Conservation (phyloP, 2,797 vertebrate genomes). For the Limosa lapponica region DNA sequence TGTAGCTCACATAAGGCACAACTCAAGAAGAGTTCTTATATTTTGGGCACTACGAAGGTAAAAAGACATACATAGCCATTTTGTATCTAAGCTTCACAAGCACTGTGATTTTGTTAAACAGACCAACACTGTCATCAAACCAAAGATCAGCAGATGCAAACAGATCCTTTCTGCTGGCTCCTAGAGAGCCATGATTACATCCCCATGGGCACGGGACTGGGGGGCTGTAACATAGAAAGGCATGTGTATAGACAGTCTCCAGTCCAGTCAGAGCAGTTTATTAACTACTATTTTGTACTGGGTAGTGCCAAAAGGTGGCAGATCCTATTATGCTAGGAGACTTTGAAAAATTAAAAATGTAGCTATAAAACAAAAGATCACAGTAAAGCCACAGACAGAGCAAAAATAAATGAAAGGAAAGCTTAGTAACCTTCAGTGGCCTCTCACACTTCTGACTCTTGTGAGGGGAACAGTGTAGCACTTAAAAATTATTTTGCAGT, state of each 20-base stretch:
- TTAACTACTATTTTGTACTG: background rate
- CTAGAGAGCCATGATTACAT: background rate
- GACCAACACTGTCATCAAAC: background rate
- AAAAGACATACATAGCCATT: background rate
- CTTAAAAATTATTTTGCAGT: background rate
- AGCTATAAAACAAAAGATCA: background rate
- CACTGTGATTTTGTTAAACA: background rate
- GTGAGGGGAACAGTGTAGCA: background rate
- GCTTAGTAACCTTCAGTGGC: background rate
- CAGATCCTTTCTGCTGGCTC: background rate
- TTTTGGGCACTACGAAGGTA: background rate
- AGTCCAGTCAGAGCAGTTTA: background rate
- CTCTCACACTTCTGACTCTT: background rate
- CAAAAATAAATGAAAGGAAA: background rate
- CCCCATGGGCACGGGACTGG: background rate
- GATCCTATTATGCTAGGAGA: background rate
- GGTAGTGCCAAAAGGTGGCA: background rate
- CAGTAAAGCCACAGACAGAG: background rate
- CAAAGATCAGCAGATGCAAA: constrained; percentile 28
- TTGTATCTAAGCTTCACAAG: background rate
- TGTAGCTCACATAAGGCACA: background rate
- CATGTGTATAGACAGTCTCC: background rate
- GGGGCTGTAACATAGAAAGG: background rate
- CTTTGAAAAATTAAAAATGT: constrained; percentile 12
- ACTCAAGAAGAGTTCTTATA: background rate